Conservation (phyloP, 2,113 vertebrate species). For the Murina feae region DNA sequence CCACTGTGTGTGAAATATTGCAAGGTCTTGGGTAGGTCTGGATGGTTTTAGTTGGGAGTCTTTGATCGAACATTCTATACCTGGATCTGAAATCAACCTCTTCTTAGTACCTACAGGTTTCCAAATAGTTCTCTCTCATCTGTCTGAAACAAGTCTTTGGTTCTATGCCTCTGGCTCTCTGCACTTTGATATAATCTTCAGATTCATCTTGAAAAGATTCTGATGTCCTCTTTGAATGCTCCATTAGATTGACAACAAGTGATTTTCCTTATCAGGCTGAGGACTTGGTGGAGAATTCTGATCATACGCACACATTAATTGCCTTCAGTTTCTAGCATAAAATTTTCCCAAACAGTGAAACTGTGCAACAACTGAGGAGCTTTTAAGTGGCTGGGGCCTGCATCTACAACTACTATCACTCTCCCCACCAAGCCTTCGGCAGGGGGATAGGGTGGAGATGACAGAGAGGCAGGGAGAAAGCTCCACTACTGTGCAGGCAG, state of each 20-base stretch:
- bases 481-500: too few relatives aligned
- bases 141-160: constrained; percentile 78
- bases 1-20: constrained; percentile 30
- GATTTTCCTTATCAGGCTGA: constrained; percentile 78
- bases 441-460: too few relatives aligned
- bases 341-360: constrained; percentile 87
- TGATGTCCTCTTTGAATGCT: constrained; percentile 83
- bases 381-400: constrained; percentile 6
- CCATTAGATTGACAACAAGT: constrained; percentile 76
- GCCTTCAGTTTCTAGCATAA: constrained; percentile 82
- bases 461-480: too few relatives aligned
- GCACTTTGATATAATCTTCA: constrained; percentile 86
- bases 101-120: constrained; percentile 55
- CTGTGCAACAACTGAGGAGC: constrained; percentile 79
- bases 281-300: constrained; percentile 27
- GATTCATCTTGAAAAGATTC: constrained; percentile 87
- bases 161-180: constrained; percentile 83
- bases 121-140: constrained; percentile 53
- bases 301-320: constrained; percentile 60
- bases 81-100: constrained; percentile 31
- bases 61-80: constrained; percentile 47
- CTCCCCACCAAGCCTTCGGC: too few relatives aligned
- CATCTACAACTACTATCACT: too few relatives aligned
- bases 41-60: constrained; percentile 25
- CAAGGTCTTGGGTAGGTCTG: constrained; percentile 47